Conservation (phyloP, 2,888 invertebrate species). For the Tenodera sinensis region DNA sequence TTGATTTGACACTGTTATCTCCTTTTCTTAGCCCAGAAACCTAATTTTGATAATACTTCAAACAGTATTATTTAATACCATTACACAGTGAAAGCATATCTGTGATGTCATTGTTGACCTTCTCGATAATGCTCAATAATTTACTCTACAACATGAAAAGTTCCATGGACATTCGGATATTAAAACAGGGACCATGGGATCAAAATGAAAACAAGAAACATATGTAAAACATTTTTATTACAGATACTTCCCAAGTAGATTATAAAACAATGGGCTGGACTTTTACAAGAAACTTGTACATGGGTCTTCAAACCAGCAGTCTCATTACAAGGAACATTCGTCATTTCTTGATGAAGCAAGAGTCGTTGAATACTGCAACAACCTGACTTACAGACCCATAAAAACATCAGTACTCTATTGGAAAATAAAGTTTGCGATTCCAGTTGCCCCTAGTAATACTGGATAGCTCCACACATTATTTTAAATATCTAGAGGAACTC, state of each 20-base stretch:
- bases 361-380: neutral
- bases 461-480: neutral
- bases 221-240: constrained; percentile 6
- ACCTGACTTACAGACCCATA: neutral
- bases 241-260: neutral
- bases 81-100: too few relatives aligned
- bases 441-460: neutral
- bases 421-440: neutral
- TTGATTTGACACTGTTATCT: too few relatives aligned
- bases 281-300: neutral
- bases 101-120: too few relatives aligned
- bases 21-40: too few relatives aligned
- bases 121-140: too few relatives aligned
- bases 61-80: too few relatives aligned
- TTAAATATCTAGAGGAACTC: neutral
- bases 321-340: neutral
- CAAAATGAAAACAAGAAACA: neutral
- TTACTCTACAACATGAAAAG: too few relatives aligned
- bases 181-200: neutral
- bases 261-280: neutral
- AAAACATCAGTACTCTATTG: neutral
- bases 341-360: neutral
- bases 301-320: neutral
- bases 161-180: too few relatives aligned
- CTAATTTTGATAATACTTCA: too few relatives aligned